Percentiles rank a stretch among this genome's conserved stretches.
phyloP scores from a whole-genome alignment of 2,888 invertebrate genomes.

The Epinotia ramella region DNA sequence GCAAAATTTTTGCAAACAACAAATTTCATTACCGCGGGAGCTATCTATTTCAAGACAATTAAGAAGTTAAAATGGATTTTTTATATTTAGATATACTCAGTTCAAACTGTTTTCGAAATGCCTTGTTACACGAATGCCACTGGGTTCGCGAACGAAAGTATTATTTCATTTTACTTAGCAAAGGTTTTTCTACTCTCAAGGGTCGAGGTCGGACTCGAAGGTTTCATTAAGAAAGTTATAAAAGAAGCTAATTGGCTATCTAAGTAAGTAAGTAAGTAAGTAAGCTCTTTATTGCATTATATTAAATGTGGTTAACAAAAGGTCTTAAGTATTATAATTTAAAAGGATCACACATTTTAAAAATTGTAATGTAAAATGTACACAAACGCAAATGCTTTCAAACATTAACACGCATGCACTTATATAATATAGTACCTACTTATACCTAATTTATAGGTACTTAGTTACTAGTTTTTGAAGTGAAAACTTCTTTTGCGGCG shows the following conservation, averaged over 20 bases:
- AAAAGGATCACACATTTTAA: too few relatives aligned
- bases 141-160: neutral
- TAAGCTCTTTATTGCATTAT: too few relatives aligned
- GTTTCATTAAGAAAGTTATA: neutral
- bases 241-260: neutral
- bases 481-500: too few relatives aligned
- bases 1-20: neutral
- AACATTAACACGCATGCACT: too few relatives aligned
- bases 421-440: too few relatives aligned
- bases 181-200: neutral
- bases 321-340: too few relatives aligned
- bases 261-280: neutral
- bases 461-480: too few relatives aligned
- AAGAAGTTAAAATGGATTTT: neutral
- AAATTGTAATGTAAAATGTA: too few relatives aligned
- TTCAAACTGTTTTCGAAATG: neutral
- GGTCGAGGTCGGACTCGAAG: neutral
- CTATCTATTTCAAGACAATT: neutral
- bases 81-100: conserved; percentile 7
- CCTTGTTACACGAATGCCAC: neutral
- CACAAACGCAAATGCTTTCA: too few relatives aligned
- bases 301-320: too few relatives aligned
- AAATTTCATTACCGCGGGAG: neutral
- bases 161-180: neutral
- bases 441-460: too few relatives aligned